A percentile compares a stretch with the other conserved stretches of the same genome.
phyloP scores from a whole-genome alignment of 2,888 invertebrate species.

The Bhutanitis thaidina region DNA sequence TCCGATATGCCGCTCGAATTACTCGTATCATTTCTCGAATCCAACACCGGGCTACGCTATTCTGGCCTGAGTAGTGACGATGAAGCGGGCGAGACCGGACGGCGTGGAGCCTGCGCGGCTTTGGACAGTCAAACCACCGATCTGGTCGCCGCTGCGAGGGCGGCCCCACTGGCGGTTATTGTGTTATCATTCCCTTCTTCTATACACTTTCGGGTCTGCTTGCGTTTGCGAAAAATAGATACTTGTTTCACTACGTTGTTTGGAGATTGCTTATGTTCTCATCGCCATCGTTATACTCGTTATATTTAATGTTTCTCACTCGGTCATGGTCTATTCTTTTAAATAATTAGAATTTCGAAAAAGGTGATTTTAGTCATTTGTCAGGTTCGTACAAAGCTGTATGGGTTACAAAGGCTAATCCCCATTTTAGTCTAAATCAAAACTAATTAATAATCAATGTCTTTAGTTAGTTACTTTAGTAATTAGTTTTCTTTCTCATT shows the following conservation, averaged over 20 bases:
- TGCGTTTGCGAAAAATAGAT: not conserved
- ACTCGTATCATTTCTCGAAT: slow-evolving; percentile 62
- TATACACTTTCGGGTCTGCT: slow-evolving; percentile 21
- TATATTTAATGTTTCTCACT: too few species aligned
- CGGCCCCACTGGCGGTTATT: slow-evolving; percentile 77
- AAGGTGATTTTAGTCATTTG: too few species aligned
- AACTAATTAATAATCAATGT: too few species aligned
- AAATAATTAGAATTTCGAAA: too few species aligned
- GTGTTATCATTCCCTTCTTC: slow-evolving; percentile 72
- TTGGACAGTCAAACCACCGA: slow-evolving; percentile 38
- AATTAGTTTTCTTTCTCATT: too few species aligned
- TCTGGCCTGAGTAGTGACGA: slow-evolving; percentile 54
- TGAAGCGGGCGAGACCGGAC: slow-evolving; percentile 52
- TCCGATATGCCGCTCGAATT: slow-evolving; percentile 53
- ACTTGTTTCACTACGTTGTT: not conserved
- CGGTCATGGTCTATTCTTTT: too few species aligned
- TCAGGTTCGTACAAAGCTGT: too few species aligned
- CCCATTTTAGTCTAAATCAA: too few species aligned
- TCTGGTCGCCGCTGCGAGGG: slow-evolving; percentile 67
- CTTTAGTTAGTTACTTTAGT: too few species aligned
- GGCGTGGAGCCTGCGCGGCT: slow-evolving; percentile 34
- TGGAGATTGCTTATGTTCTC: not conserved
- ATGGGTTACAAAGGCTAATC: too few species aligned
- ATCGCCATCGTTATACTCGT: too few species aligned
- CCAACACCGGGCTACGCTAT: slow-evolving; percentile 45